Evolutionary conservation across 2,797 vertebrate species (phyloP), one percentile per base, ranked within the genome.

Genomic region (Acridotheres tristis): DNA sequence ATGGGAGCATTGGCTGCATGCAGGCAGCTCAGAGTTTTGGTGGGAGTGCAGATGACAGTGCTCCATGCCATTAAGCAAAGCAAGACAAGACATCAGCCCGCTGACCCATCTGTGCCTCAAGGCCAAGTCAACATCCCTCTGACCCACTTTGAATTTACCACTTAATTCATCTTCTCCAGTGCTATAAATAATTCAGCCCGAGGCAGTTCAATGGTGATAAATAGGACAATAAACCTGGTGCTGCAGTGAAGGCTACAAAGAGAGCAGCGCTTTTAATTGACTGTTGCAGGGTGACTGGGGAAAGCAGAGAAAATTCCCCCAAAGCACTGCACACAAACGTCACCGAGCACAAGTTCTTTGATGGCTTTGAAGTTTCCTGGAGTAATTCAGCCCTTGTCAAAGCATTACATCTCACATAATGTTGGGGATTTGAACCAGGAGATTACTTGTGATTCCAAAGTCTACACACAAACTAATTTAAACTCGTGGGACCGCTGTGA

Each of bases 81-180:
- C 57, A 77, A 13, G 10, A n/a, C 18, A 29, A 74, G 83, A 40
- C 45, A 69, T 71, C 75, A 67, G 36, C 85, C 75, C 51, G 13
- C 66, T 51, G 72, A 87, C 67, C 62, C 1, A 0, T 73, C 74
- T 62, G 80, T 59, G 66, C 86, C 10, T 22, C 68, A 73, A 94
- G 93, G 93, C 92, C 68, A 48, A 77, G 86, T 72, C 68, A 9
- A 71, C 84, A 73, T 58, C 61, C 50, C 34, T 78, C 66, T 96
- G 94, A 96, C 94, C 96, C 91, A 95, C 75, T 96, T 95, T 61
- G 81, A 74, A 59, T 94, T 95, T 93, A 84, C 85, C 94, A 93
- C 85, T 93, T 91, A 85, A 94, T 96, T 96, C 89, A 67, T 93
- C 86, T 95, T 93, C 87, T 89, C 80, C 25, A 36, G 48, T 0